These are phyloP conservation scores for Idaea straminata DNA, from an alignment of 2,888 invertebrate genomes.

Conservation along the genomic window DNA sequence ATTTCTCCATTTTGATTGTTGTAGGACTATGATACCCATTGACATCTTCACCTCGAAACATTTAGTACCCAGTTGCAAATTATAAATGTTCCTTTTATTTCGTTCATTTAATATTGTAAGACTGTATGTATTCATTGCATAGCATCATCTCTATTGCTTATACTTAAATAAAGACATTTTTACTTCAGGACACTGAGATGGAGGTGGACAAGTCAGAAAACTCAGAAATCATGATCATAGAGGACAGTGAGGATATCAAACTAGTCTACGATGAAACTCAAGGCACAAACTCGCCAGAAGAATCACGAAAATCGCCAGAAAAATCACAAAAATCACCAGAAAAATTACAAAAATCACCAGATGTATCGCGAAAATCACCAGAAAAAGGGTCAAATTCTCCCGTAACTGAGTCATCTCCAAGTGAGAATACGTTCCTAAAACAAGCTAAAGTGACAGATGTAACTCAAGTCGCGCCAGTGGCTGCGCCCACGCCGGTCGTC, in stretches of 20 bases:
- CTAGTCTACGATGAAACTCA: constrained; percentile 80
- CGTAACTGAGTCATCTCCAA: constrained; percentile 17
- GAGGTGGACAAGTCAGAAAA: constrained; percentile 39
- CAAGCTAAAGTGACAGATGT: constrained; percentile 65
- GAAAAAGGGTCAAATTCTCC: constrained; percentile 15
- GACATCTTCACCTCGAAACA: no score
- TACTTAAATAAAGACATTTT: constrained; percentile 34
- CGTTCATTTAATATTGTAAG: no score
- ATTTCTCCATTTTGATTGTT: no score
- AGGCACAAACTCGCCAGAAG: constrained; percentile 27
- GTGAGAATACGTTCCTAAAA: constrained; percentile 47
- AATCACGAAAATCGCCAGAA: constrained; percentile 19
- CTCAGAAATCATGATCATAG: constrained; percentile 22
- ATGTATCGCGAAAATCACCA: constrained; percentile 22
- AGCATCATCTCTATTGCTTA: constrained; percentile 28
- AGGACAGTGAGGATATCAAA: constrained; percentile 80
- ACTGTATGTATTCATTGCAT: constrained; percentile 2
- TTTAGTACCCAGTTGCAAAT: no score
- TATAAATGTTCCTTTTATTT: no score
- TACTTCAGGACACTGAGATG: constrained; percentile 63
- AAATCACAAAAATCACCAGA: constrained; percentile 9
- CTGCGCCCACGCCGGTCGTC: constrained; percentile 37
- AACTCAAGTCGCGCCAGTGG: constrained; percentile 40
- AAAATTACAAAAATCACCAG: constrained; percentile 20
- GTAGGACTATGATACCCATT: no score